Conservation (phyloP, 1,140 invertebrate genomes). For the Oreohelix idahoensis region DNA sequence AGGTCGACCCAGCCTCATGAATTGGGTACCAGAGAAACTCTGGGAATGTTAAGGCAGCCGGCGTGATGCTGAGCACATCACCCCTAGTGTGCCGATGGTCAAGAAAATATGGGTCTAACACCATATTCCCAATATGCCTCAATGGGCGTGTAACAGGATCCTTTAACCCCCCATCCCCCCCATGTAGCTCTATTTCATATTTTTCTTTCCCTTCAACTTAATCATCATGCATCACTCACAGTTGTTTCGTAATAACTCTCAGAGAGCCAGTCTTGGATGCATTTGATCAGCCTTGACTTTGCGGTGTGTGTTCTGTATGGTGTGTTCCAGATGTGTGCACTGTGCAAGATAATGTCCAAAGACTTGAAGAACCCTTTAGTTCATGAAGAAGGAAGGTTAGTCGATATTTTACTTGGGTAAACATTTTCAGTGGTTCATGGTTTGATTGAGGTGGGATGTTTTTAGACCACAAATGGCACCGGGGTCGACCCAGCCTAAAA, state of each 20-base stretch:
- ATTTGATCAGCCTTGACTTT: conserved; percentile 29
- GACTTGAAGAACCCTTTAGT: conserved; percentile 53
- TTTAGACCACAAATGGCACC: too few species aligned
- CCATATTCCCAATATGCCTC: too few species aligned
- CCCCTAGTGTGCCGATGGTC: too few species aligned
- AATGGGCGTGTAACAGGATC: too few species aligned
- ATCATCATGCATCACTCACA: neutral
- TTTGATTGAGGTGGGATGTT: too few species aligned
- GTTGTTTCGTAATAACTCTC: neutral
- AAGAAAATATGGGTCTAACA: too few species aligned
- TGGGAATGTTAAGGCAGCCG: too few species aligned
- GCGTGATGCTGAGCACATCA: too few species aligned
- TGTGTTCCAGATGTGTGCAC: conserved; percentile 48
- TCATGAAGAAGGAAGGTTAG: conserved; percentile 60
- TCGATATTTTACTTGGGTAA: neutral
- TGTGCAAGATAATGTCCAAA: conserved; percentile 44
- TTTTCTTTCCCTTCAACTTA: neutral
- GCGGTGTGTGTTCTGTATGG: conserved; percentile 52
- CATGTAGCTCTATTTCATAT: neutral
- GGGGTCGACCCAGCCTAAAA: too few species aligned
- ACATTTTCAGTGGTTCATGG: too few species aligned
- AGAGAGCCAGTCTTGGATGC: neutral
- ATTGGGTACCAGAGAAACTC: too few species aligned
- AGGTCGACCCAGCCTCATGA: too few species aligned
- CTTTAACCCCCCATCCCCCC: neutral